Evolutionary conservation across 1,140 invertebrate genomes (phyloP).

Genomic region (Drosophila lacteicornis): DNA sequence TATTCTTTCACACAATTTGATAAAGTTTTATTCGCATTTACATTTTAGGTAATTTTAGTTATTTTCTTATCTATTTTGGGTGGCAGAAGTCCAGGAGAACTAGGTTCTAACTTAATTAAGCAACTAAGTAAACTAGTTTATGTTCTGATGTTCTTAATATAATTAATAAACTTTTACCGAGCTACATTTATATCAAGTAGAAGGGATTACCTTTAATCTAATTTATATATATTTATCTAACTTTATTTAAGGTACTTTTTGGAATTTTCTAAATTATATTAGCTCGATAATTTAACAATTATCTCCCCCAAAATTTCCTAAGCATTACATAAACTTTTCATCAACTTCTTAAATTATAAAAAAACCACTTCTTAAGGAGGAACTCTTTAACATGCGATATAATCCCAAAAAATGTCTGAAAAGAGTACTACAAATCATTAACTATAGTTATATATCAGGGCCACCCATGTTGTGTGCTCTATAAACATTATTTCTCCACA

Average conservation of each 20-base stretch:
- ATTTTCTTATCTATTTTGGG: conserved; percentile 13
- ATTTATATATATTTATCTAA: not conserved
- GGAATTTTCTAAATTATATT: too few relatives aligned
- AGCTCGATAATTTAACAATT: too few relatives aligned
- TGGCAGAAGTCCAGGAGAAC: not conserved
- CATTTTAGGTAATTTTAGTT: conserved; percentile 1
- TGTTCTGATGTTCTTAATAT: too few relatives aligned
- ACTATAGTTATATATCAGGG: too few relatives aligned
- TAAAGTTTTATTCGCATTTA: conserved; percentile 23
- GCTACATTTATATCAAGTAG: not conserved
- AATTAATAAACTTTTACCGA: too few relatives aligned
- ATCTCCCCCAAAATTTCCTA: too few relatives aligned
- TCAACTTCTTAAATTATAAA: too few relatives aligned
- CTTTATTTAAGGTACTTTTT: not conserved
- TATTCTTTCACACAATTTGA: conserved; percentile 42
- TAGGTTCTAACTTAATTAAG: not conserved
- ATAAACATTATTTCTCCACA: conserved; percentile 2
- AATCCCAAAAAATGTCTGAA: not conserved
- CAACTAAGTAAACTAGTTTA: too few relatives aligned
- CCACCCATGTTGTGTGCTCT: not conserved
- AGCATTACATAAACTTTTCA: too few relatives aligned
- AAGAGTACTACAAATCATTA: not conserved
- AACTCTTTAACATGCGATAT: too few relatives aligned
- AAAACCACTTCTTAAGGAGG: too few relatives aligned
- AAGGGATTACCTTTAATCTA: not conserved